phyloP scores from a whole-genome alignment of 2,797 vertebrate species.

The Rhincodon typus region DNA sequence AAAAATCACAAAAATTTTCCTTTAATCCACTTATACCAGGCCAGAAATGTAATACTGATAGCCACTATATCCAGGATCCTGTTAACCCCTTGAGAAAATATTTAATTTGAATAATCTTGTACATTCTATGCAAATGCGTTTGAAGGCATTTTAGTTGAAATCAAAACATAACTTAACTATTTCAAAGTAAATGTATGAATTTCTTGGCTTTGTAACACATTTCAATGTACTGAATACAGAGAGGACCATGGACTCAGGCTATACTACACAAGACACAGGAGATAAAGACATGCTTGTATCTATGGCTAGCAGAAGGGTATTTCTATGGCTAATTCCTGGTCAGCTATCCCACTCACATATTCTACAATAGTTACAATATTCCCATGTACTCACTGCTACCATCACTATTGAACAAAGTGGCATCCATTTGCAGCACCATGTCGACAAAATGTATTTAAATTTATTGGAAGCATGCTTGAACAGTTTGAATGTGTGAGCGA shows the following conservation, averaged over 20 bases:
- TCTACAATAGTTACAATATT: not conserved
- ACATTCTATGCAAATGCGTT: not conserved
- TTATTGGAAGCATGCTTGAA: not conserved
- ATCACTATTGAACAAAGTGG: not conserved
- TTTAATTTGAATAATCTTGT: not conserved
- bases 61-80: not conserved
- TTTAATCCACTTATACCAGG: not conserved
- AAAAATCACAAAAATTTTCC: no score
- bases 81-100: not conserved
- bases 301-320: not conserved
- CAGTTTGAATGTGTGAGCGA: not conserved
- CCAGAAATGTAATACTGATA: not conserved
- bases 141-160: not conserved
- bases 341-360: not conserved
- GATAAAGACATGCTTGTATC: not conserved
- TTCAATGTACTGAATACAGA: not conserved
- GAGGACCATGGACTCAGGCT: not conserved
- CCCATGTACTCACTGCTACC: not conserved
- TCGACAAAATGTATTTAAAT: not conserved
- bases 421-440: not conserved
- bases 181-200: no score
- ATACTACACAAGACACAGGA: not conserved
- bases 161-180: no score
- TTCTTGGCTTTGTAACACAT: not conserved
- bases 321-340: not conserved